A percentile compares a stretch with the other conserved stretches of the same genome.
Evolutionary conservation across 1,140 invertebrate genomes (phyloP).

Genomic region (Anastrepha ludens): DNA sequence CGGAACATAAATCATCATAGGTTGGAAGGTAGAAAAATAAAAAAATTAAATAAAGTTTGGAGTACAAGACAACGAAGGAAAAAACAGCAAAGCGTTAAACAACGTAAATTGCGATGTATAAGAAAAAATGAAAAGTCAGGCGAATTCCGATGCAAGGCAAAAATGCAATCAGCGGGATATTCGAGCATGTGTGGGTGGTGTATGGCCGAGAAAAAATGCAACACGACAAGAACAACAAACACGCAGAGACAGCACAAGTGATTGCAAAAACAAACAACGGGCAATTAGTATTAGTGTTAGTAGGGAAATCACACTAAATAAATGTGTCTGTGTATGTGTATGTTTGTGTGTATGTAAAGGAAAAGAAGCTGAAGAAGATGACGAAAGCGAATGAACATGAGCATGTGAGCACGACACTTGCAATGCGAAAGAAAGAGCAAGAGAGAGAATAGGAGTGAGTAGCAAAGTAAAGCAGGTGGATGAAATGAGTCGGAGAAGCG

Average conservation of each 20-base stretch:
- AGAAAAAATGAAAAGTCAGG: background rate
- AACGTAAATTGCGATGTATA: background rate
- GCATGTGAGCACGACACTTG: background rate
- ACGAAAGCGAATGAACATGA: background rate
- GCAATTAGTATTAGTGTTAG: constrained; percentile 50
- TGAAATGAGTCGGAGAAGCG: constrained; percentile 23
- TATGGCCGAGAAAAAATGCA: constrained; percentile 19
- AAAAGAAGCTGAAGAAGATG: constrained; percentile 14
- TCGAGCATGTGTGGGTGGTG: background rate
- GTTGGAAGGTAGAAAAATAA: background rate
- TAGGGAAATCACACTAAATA: background rate
- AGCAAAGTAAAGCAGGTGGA: constrained; percentile 17
- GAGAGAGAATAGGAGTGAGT: background rate
- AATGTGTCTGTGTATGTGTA: background rate
- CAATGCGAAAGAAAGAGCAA: background rate
- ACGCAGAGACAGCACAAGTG: background rate
- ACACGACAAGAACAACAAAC: background rate
- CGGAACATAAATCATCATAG: background rate
- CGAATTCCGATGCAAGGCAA: background rate
- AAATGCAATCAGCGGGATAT: background rate
- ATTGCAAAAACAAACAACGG: constrained; percentile 16
- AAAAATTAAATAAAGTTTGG: background rate
- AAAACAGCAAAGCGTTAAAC: background rate
- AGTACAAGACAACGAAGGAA: background rate
- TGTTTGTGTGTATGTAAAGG: background rate